Evolutionary conservation across 2,888 invertebrate species (phyloP).

Genomic region (Seira musarum): DNA sequence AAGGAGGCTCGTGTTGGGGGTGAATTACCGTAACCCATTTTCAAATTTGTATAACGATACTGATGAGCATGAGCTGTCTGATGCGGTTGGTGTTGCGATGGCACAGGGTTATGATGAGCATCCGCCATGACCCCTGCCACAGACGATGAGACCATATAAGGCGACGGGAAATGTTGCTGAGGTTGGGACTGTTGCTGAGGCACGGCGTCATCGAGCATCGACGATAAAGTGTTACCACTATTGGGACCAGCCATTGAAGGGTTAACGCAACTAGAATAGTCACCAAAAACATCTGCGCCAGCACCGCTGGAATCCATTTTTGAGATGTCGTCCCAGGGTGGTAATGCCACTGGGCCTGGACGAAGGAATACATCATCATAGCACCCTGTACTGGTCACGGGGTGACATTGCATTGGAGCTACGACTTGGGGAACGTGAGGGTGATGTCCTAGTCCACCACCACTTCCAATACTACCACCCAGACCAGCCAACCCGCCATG

Average conservation of each 20-base stretch:
- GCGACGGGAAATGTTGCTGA: too few species aligned
- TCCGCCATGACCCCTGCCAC: conserved; percentile 71
- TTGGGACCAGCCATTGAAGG: conserved; percentile 19
- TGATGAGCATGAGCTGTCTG: conserved; percentile 63
- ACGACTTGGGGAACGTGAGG: conserved; percentile 39
- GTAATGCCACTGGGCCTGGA: conserved; percentile 73
- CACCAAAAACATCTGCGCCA: conserved; percentile 58
- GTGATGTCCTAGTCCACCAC: neutral
- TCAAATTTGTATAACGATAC: conserved; percentile 67
- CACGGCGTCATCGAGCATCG: conserved; percentile 59
- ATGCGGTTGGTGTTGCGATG: conserved; percentile 70
- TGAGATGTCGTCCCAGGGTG: conserved; percentile 93
- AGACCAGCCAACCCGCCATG: conserved; percentile 31
- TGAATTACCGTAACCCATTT: conserved; percentile 64
- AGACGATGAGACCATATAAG: conserved; percentile 70
- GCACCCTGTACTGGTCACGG: conserved; percentile 40
- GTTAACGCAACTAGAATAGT: conserved; percentile 51
- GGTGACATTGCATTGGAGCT: conserved; percentile 48
- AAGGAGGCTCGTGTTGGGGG: conserved; percentile 78
- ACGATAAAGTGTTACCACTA: conserved; percentile 43
- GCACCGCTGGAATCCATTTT: conserved; percentile 82
- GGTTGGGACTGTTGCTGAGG: conserved; percentile 48
- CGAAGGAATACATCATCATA: conserved; percentile 90
- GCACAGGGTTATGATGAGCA: conserved; percentile 70
- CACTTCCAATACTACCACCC: conserved; percentile 33